A percentile compares a stretch with the other conserved stretches of the same genome.
These are phyloP conservation scores for Dioctria linearis DNA, from an alignment of 2,888 invertebrate genomes.

Conservation along the genomic window DNA sequence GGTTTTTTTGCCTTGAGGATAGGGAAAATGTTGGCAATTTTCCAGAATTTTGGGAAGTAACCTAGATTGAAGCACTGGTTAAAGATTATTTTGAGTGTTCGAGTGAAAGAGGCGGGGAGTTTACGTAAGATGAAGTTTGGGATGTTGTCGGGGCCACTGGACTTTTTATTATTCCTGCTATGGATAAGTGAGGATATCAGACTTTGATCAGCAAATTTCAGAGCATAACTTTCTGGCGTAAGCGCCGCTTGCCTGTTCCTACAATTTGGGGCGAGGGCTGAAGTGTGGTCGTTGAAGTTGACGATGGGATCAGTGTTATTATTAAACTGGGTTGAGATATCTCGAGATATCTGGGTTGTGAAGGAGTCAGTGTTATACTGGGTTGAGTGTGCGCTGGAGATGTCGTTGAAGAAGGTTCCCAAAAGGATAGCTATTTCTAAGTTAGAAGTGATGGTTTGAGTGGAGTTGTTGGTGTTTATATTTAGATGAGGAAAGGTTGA, in stretches of 20 bases:
- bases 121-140: not conserved
- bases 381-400: not conserved
- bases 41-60: not conserved
- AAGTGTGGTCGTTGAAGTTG: no score
- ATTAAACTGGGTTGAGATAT: no score
- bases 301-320: not conserved
- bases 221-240: not conserved
- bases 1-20: not conserved
- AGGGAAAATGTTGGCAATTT: not conserved
- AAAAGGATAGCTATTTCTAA: no score
- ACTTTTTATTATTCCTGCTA: not conserved
- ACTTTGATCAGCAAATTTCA: not conserved
- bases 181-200: not conserved
- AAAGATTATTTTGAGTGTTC: not conserved
- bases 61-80: not conserved
- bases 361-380: not conserved
- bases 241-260: not conserved
- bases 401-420: not conserved
- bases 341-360: no score
- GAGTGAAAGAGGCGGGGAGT: not conserved
- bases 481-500: no score
- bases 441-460: no score
- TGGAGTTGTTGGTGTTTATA: no score
- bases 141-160: slow-evolving; percentile 4
- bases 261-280: not conserved